These are phyloP conservation scores for Melinaea marsaeus DNA, from an alignment of 2,888 invertebrate genomes.

Conservation along the genomic window DNA sequence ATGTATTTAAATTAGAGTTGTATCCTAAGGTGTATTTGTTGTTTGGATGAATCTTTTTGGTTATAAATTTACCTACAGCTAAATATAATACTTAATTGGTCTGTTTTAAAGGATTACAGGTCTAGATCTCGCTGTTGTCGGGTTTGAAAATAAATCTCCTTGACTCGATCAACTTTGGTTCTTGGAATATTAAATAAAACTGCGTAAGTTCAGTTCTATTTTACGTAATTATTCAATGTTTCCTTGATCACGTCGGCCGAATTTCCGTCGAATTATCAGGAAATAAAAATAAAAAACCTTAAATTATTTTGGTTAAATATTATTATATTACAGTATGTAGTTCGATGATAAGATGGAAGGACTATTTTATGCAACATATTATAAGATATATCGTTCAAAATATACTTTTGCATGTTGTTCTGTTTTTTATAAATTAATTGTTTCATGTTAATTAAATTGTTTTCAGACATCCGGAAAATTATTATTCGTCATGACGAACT, in stretches of 20 bases:
- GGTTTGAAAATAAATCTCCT: slow-evolving; percentile 49
- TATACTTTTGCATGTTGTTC: not conserved
- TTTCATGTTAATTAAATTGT: slow-evolving; percentile 10
- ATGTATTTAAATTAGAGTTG: too few relatives aligned
- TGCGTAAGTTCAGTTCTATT: slow-evolving; percentile 45
- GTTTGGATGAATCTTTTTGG: not conserved
- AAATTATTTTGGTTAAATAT: too few relatives aligned
- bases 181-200: slow-evolving; percentile 42
- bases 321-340: too few relatives aligned
- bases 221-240: too few relatives aligned
- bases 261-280: too few relatives aligned
- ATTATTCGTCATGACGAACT: slow-evolving; percentile 57
- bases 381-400: not conserved
- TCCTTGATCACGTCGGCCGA: too few relatives aligned
- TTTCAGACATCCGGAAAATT: slow-evolving; percentile 52
- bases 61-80: not conserved
- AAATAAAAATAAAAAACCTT: too few relatives aligned
- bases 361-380: not conserved
- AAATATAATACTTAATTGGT: not conserved
- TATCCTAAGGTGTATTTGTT: too few relatives aligned
- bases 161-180: slow-evolving; percentile 52
- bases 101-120: slow-evolving; percentile 56
- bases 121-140: slow-evolving; percentile 57
- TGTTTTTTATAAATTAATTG: too few relatives aligned
- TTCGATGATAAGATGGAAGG: too few relatives aligned